Percentiles rank a stretch among this genome's conserved stretches.
These are phyloP conservation scores for Misgurnus anguillicaudatus DNA, from an alignment of 2,113 vertebrate species.

Conservation along the genomic window DNA sequence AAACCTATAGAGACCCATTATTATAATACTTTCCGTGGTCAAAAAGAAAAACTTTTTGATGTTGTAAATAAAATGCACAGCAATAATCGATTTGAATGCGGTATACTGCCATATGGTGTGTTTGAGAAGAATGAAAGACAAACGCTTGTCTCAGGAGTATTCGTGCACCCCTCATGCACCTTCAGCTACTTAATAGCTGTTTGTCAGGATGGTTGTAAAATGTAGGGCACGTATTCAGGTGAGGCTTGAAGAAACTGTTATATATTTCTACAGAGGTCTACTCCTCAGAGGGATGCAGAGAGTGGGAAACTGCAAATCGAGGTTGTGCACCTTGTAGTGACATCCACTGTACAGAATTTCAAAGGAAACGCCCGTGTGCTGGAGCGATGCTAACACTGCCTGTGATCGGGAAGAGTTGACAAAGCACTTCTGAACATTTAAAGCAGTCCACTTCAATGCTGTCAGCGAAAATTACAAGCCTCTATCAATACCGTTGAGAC, in stretches of 20 bases:
- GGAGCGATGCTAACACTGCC: not conserved
- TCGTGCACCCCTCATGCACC: not conserved
- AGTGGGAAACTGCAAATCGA: slow-evolving; percentile 27
- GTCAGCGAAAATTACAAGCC: slow-evolving; percentile 16
- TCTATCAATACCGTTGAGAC: not conserved
- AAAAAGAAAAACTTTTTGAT: not conserved
- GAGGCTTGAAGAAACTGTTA: slow-evolving; percentile 21
- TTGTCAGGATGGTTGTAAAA: slow-evolving; percentile 17
- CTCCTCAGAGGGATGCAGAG: not conserved
- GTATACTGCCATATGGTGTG: not conserved
- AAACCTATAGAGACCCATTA: not conserved
- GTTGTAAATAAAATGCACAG: not conserved
- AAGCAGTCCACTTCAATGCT: slow-evolving; percentile 3
- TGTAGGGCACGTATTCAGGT: slow-evolving; percentile 2
- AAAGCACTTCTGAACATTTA: slow-evolving; percentile 31
- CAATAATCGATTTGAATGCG: not conserved
- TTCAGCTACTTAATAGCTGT: slow-evolving; percentile 20
- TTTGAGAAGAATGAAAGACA: not conserved
- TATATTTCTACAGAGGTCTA: slow-evolving; percentile 41
- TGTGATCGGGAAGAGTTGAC: slow-evolving; percentile 36
- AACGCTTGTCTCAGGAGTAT: not conserved
- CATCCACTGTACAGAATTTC: slow-evolving; percentile 21
- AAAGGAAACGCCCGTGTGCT: slow-evolving; percentile 1
- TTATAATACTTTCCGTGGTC: not conserved
- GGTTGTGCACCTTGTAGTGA: slow-evolving; percentile 43